phyloP scores from a whole-genome alignment of 2,113 vertebrate species.

The Aspiorhynchus laticeps region DNA sequence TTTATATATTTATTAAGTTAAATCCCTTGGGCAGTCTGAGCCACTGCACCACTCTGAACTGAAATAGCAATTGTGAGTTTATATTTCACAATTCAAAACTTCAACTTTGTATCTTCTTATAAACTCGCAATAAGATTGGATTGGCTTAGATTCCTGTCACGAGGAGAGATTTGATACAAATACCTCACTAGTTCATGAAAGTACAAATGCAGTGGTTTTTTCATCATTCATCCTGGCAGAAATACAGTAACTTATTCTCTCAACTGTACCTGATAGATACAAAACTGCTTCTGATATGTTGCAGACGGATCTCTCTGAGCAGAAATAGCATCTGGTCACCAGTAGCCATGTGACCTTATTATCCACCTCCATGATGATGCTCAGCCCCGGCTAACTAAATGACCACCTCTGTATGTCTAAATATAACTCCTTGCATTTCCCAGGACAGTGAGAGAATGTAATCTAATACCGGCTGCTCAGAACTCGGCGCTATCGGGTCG shows the following conservation, averaged over 20 bases:
- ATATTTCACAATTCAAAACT: too few relatives aligned
- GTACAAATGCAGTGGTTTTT: not conserved
- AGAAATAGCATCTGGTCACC: not conserved
- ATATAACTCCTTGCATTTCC: slow-evolving; percentile 58
- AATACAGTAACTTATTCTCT: not conserved
- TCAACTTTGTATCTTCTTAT: too few relatives aligned
- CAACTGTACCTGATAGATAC: not conserved
- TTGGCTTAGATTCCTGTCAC: not conserved
- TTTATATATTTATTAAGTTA: not conserved
- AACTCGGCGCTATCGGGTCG: slow-evolving; percentile 2
- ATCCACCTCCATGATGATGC: slow-evolving; percentile 7
- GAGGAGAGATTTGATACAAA: not conserved
- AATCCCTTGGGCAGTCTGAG: not conserved
- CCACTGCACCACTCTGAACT: not conserved
- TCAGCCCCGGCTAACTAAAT: slow-evolving; percentile 49
- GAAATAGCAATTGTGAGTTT: not conserved
- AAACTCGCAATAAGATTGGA: not conserved
- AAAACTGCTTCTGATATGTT: not conserved
- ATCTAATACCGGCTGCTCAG: slow-evolving; percentile 47
- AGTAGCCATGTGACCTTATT: slow-evolving; percentile 9
- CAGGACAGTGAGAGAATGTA: slow-evolving; percentile 58
- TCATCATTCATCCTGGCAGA: not conserved
- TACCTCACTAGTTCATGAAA: not conserved
- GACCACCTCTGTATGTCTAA: slow-evolving; percentile 40
- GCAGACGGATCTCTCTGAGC: not conserved